Evolutionary conservation across 2,797 vertebrate species (phyloP), one percentile per base, ranked within the genome.

Genomic region (Enteromius radiatus): DNA sequence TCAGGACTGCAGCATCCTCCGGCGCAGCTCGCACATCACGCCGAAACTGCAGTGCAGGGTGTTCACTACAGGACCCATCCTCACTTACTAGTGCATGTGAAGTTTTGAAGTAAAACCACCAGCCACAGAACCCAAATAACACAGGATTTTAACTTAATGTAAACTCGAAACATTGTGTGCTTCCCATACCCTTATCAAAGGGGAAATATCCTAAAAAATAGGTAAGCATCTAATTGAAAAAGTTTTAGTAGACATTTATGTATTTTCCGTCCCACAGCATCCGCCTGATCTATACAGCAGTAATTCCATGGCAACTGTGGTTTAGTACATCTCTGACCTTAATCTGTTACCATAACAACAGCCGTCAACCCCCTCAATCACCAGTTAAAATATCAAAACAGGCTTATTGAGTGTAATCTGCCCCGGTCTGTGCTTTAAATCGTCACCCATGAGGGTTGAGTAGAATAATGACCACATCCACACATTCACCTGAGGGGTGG

Each of bases 281-380:
- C 49, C 8, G 17, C 49, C 67, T 41, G 47, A 73, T 83, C 80
- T 43, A 23, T 36, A 61, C 33, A 19, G 45, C 45, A 71, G 31
- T 76, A n/a, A 54, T 73, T 49, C 61, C 74, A 36, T 56, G 45
- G 69, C 33, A 80, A 64, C 43, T 65, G 17, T 68, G 47, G 15
- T 81, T 76, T 81, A 76, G 80, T 84, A 90, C 88, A 87, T 84
- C 38, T 86, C 84, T 71, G 75, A 86, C 87, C 70, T 87, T 90
- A 92, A 92, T 91, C 89, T 89, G 92, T 93, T 89, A 76, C 91
- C 88, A 90, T 92, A 88, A 81, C 82, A 79, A 92, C 89, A 23
- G 17, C 75, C 33, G 23, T 70, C 76, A 1, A 79, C 73, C 84
- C 76, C 56, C 54, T 56, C 2, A 81, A 84, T 65, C 15, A 76